Evolutionary conservation across 2,888 invertebrate species (phyloP).

Genomic region (Abrostola triplasia): DNA sequence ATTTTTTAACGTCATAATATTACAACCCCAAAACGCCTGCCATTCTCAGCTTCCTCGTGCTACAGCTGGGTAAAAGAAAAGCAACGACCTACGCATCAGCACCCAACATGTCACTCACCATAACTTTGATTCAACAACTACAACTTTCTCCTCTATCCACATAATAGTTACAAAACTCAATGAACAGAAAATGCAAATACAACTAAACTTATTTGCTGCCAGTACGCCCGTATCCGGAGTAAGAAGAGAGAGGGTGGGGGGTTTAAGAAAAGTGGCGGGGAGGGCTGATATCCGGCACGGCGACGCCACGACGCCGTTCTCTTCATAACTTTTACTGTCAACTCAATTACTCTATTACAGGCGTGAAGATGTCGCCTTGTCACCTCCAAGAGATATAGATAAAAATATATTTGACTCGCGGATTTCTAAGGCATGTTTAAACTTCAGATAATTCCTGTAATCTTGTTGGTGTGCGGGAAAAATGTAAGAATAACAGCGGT

Average conservation of each 20-base stretch:
- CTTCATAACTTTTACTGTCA: constrained; percentile 85
- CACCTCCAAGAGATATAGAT: constrained; percentile 44
- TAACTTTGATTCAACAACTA: too few relatives aligned
- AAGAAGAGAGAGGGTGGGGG: constrained; percentile 52
- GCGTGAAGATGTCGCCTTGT: constrained; percentile 57
- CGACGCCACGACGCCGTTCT: constrained; percentile 79
- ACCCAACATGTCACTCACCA: too few relatives aligned
- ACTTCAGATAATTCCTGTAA: constrained; percentile 36
- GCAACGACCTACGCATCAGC: too few relatives aligned
- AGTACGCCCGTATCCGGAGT: constrained; percentile 73
- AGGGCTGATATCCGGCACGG: constrained; percentile 79
- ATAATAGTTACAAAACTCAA: constrained; percentile 47
- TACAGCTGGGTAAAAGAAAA: too few relatives aligned
- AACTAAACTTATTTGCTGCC: constrained; percentile 62
- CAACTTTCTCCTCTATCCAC: too few relatives aligned
- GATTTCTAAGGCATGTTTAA: constrained; percentile 45
- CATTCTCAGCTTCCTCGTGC: too few relatives aligned
- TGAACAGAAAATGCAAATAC: constrained; percentile 50
- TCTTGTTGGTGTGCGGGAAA: constrained; percentile 13
- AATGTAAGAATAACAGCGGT: constrained; percentile 8
- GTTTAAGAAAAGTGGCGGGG: constrained; percentile 70
- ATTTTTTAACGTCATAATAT: too few relatives aligned
- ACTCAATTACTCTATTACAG: constrained; percentile 81
- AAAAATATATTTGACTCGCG: constrained; percentile 51
- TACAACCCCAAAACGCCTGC: too few relatives aligned